Percentiles rank a stretch among this genome's conserved stretches.
These are phyloP conservation scores for Xylota segnis DNA, from an alignment of 2,888 invertebrate genomes.

Conservation along the genomic window DNA sequence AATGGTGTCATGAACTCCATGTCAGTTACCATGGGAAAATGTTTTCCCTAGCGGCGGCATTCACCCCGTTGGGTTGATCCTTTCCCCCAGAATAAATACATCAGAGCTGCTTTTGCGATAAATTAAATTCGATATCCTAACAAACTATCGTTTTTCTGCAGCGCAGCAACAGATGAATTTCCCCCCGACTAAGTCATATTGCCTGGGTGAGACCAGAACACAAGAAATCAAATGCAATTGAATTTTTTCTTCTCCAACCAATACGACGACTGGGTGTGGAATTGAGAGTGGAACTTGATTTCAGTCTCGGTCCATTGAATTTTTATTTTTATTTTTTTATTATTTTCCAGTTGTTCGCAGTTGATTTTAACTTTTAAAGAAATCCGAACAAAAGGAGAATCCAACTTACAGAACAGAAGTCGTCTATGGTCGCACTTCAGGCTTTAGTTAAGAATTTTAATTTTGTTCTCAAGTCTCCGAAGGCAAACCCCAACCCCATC, in stretches of 20 bases:
- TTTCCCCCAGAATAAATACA: not conserved
- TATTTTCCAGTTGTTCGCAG: slow-evolving; percentile 1
- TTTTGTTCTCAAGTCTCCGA: slow-evolving; percentile 28
- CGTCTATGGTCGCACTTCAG: slow-evolving; percentile 7
- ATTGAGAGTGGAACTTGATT: not conserved
- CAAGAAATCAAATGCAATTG: slow-evolving; percentile 5
- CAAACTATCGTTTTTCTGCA: slow-evolving; percentile 1
- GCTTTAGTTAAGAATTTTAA: slow-evolving; percentile 35
- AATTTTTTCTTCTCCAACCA: not conserved
- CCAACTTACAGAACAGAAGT: slow-evolving; percentile 21
- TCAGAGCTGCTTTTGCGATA: not conserved
- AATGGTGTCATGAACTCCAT: not conserved
- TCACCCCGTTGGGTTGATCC: not conserved
- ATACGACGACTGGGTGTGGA: not conserved
- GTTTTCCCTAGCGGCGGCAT: slow-evolving; percentile 7
- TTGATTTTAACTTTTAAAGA: slow-evolving; percentile 19
- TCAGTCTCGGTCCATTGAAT: slow-evolving; percentile 7
- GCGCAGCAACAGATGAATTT: slow-evolving; percentile 11
- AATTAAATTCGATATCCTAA: slow-evolving; percentile 13
- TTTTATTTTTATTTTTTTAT: too few relatives aligned
- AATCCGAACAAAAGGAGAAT: slow-evolving; percentile 19
- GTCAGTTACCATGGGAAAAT: not conserved
- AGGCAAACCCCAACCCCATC: slow-evolving; percentile 8
- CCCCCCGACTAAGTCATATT: not conserved
- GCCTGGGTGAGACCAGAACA: not conserved